Evolutionary conservation across 2,888 invertebrate genomes (phyloP), one percentile per base, ranked within the genome.

Genomic region (Sinotaia quadrata): DNA sequence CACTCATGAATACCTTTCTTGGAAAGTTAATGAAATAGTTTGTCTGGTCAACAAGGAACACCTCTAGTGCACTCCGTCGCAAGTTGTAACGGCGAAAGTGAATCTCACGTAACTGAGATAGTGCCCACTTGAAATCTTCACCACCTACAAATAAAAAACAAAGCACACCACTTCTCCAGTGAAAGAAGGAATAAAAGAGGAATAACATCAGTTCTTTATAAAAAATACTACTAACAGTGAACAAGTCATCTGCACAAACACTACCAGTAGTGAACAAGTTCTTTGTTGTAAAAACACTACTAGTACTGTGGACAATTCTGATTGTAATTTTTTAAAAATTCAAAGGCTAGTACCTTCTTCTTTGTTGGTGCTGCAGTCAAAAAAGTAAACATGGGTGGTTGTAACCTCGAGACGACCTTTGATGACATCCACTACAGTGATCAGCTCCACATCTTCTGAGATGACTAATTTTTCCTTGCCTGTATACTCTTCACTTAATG

Each of bases 11-110:
- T 52, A 91, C 91, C 88, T 91, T 91, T 47, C 90, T 90, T 54
- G 91, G 89, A 77, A 92, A 92, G 84, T 92, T 92, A 36, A 92
- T 87, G 84, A 92, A 92, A 79, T 91, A 92, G 78, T 92, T 92
- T 0, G 91, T 91, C 81, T 92, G 92, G 84, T 92, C 92, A 27
- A 91, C 88, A 12, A 92, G 86, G 84, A 92, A 92, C 78, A 92
- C 89, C 84, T 92, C 92, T 69, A 92, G 84, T n/a, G 92, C 92
- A 82, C 91, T 91, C 68, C 92, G 86, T 12, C 92, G 87, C 18
- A 92, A 86, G 85, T 92, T 92, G 85, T 91, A 92, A 69, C 92
- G 89, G 33, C 92, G 85, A 69, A 92, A 88, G 86, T 92, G 92
- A n/a, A 92, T 90, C 82, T 92, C 92, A 31, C 91, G 86, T 61